These are phyloP conservation scores for Ornithoptera priamus DNA, from an alignment of 2,888 invertebrate genomes.

Conservation along the genomic window DNA sequence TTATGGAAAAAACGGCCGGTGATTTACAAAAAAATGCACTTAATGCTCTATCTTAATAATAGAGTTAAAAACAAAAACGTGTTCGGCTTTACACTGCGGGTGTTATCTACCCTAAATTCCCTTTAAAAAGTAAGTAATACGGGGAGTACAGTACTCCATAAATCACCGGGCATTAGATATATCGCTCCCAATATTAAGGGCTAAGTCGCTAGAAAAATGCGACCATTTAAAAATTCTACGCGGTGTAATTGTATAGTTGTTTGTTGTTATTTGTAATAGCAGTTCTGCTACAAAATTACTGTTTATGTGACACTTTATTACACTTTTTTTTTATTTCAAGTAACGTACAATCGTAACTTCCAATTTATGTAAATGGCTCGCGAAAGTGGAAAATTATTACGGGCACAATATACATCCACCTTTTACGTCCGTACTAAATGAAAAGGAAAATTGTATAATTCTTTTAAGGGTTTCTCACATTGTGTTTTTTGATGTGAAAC, in stretches of 20 bases:
- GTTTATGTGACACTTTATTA: slow-evolving; percentile 27
- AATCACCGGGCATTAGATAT: slow-evolving; percentile 67
- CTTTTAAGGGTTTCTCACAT: too few relatives aligned
- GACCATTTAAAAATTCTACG: slow-evolving; percentile 24
- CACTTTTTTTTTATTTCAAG: slow-evolving; percentile 19
- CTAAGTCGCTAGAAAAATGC: slow-evolving; percentile 33
- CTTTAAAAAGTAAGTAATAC: slow-evolving; percentile 39
- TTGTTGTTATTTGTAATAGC: slow-evolving; percentile 16
- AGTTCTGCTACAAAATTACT: slow-evolving; percentile 20
- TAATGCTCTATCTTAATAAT: slow-evolving; percentile 12
- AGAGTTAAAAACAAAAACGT: slow-evolving; percentile 34
- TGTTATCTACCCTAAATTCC: slow-evolving; percentile 46
- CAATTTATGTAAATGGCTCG: slow-evolving; percentile 24
- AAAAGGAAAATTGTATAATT: slow-evolving; percentile 4
- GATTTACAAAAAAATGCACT: background rate
- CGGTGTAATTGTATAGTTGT: slow-evolving; percentile 8
- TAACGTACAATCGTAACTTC: slow-evolving; percentile 26
- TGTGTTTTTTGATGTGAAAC: too few relatives aligned
- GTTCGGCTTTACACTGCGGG: slow-evolving; percentile 39
- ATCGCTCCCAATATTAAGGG: slow-evolving; percentile 49
- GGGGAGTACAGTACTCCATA: slow-evolving; percentile 58
- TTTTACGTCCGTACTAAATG: slow-evolving; percentile 5
- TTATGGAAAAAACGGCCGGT: too few relatives aligned
- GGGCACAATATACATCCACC: slow-evolving; percentile 5
- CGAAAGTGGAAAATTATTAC: slow-evolving; percentile 24